A percentile compares a stretch with the other conserved stretches of the same genome.
These are phyloP conservation scores for Actinia equina DNA, from an alignment of 64 coral and sea anemone genomes.

Conservation along the genomic window DNA sequence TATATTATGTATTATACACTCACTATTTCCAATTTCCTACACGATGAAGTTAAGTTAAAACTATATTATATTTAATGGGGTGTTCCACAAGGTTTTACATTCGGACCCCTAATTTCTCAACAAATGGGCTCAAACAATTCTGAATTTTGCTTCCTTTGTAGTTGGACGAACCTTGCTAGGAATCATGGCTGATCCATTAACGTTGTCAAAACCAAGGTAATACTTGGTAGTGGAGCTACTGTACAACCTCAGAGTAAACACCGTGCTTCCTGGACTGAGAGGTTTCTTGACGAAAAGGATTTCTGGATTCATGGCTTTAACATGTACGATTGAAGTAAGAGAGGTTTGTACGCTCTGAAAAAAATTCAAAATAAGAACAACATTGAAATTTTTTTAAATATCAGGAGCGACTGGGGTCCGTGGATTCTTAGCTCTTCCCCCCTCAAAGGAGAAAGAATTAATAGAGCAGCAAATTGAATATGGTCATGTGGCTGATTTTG, in stretches of 20 bases:
- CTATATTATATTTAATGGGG: not conserved
- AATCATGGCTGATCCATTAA: not conserved
- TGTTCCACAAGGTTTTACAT: not conserved
- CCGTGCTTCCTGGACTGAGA: not conserved
- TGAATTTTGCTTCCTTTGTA: conserved; percentile 3
- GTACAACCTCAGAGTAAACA: not conserved
- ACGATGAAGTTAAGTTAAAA: too few species aligned
- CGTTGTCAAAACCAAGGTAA: not conserved
- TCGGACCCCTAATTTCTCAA: not conserved
- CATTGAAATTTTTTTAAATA: too few species aligned
- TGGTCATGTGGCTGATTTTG: too few species aligned
- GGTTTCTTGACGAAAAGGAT: conserved; percentile 9
- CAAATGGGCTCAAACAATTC: not conserved
- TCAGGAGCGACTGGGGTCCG: too few species aligned
- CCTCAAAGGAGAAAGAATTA: too few species aligned
- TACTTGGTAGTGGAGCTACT: not conserved
- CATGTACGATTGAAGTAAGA: not conserved
- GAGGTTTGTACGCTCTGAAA: not conserved
- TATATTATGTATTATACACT: too few species aligned
- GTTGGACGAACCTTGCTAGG: not conserved
- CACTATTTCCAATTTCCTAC: too few species aligned
- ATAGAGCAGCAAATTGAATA: too few species aligned
- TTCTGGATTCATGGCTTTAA: not conserved
- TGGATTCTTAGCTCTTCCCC: too few species aligned
- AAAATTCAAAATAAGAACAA: not conserved